Evolutionary conservation across 2,888 invertebrate species (phyloP), one percentile per base, ranked within the genome.

Genomic region (Euproctis similis): DNA sequence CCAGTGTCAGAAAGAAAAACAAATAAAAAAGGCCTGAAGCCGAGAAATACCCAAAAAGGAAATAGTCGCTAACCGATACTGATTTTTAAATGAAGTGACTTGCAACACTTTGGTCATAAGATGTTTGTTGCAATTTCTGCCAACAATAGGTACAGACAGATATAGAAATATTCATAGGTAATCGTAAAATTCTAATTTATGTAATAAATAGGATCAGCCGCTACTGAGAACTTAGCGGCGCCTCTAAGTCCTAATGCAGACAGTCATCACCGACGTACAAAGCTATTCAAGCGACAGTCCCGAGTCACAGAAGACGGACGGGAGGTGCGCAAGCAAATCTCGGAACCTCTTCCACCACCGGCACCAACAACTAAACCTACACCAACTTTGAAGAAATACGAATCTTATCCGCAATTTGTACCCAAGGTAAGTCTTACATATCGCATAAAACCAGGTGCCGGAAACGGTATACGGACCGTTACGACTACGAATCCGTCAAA

Each of bases 341-440:
- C 78, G 0, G 78, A 78, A 39, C 78, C 78, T 0, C 39, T 48
- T 18, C 63, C 60, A 0, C 38, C 58, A 2, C 24, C 52, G 1
- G 13, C 38, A n/a, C 3, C 36, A 43, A 3, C 34, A 26, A 8
- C 51, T 45, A 42, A 30, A 4, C 12, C 34, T 4, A 29, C 39
- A 5, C 53, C 60, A 1, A 30, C 54, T 7, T 58, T 82, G 2
- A 66, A 64, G 48, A 81, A 76, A 40, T 74, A 80, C 36, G 68
- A 72, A 25, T 81, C 82, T 1, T 80, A 78, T 37, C 82, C 82
- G 11, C 80, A 75, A 35, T 76, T 71, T 35, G 45, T 44, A 1
- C 21, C 54, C 4, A 70, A 65, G 70, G 75, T 73, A 54, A 24
- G 6, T 12, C 14, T 4, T 6, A 14, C n/a, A 6, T 14, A 4